Base-by-base conservation (phyloP, 92 coral and sea anemone genomes). In the Parazoanthus swiftii region DNA sequence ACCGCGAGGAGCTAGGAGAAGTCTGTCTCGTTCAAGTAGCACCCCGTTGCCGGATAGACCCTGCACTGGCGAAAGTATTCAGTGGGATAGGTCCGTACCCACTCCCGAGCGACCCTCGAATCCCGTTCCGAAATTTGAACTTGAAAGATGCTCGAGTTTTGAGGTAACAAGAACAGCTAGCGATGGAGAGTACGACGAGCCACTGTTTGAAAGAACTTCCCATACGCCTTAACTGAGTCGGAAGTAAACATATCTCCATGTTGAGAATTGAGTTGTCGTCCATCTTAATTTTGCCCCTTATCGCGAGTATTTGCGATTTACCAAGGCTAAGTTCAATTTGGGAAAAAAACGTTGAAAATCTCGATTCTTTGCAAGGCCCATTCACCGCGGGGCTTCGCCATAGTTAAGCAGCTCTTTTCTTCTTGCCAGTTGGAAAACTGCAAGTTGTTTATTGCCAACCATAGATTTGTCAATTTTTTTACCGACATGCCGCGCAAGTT, bases 1-100 rank as follows among this genome's bases (percentile, higher is more conserved):
- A 43, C 98, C 98, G 2, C 92, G 94, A 42, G 98, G 92, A 13
- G 94, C 98, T 4, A 93, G 91, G 82, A 94, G 96, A 37, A 81
- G 98, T 82, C 76, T 78, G 37, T 85, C 85, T 3, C 79, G 82
- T 18, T 76, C 82, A 58, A 74, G 54, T 67, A 76, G 77, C 23
- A 23, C 85, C 35, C 80, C 91, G 16, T 59, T 86, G 38, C 67
- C 85, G 25, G 79, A 89, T 6, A 88, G 77, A 51, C 81, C 68
- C 16, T 44, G 66, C 51, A 68, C 85, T 23, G 70, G 59, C 25
- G 93, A 91, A 43, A 91, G 93, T 23, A 90, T 78, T 63, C 87
- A 81, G 26, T 88, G 86, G 6, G 85, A 80, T 80, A 36, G 33
- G 48, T 80, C 73, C 4, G 79, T 50, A 18, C 59, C 83, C 4